Evolutionary conservation across 2,113 vertebrate species (phyloP), one percentile per base, ranked within the genome.

Genomic region (Laticauda laticaudata): DNA sequence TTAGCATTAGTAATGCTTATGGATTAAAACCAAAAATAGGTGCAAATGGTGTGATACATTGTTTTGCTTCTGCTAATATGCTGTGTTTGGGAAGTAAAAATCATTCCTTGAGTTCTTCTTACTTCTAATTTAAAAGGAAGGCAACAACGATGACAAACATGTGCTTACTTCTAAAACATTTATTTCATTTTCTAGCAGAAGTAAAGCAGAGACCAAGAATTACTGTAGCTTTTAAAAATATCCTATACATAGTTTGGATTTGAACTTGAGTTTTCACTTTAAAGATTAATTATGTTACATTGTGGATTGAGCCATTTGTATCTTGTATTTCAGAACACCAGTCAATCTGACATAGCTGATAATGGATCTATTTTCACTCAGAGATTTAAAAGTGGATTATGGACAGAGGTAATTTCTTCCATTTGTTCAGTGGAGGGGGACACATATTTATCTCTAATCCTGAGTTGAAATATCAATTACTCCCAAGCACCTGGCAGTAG

Each of bases 381-480:
- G 0, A 96, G 92, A 85, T 92, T 98, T 90, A 57, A 0, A 2
- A 95, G 51, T 0, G 23, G 2, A 10, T 89, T 87, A 6, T 98
- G 97, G 97, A 96, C 92, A 95, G 94, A 98, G 94, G 98, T 98
- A 96, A 98, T 95, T 75, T 53, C 61, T 26, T 64, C 21, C 20
- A 56, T 89, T 61, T 85, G 91, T 95, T 90, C 14, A 59, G 43
- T 34, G 88, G 23, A 24, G 88, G 11, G 39, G 12, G 39, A 45
- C 39, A 61, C 53, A 7, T 23, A 51, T 0, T 0, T 91, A 90
- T 56, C 12, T 0, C 9, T 29, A 89, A 1, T 1, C 2, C 1
- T 85, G 1, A 21, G 5, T n/a, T 29, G 54, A 89, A 92, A 89
- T 85, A 39, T 18, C 39, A 56, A 51, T 90, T 29, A 8, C 45